Evolutionary conservation across 1,140 invertebrate genomes (phyloP).

Genomic region (Neodiprion lecontei): DNA sequence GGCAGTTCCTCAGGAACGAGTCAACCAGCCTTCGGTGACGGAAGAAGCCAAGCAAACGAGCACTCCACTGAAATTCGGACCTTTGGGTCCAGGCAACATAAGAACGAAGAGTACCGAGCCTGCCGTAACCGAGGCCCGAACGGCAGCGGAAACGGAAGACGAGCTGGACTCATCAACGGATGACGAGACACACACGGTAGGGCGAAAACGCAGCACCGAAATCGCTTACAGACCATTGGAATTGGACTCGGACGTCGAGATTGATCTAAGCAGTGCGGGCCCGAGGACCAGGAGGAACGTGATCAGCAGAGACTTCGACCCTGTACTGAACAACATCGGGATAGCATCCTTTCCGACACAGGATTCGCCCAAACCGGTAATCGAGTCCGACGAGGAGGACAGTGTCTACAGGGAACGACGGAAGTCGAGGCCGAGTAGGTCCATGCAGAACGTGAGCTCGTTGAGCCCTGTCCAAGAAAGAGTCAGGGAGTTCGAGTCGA

Average conservation of each 20-base stretch:
- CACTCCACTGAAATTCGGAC: slow-evolving; percentile 39
- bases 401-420: slow-evolving; percentile 40
- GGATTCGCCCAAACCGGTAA: not conserved
- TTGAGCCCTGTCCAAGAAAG: slow-evolving; percentile 9
- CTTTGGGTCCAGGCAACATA: slow-evolving; percentile 39
- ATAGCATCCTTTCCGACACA: slow-evolving; percentile 12
- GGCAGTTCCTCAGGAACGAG: not conserved
- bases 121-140: not conserved
- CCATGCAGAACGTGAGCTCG: not conserved
- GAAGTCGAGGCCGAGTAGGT: not conserved
- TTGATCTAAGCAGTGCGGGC: slow-evolving; percentile 37
- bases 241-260: slow-evolving; percentile 53
- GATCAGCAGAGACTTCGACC: slow-evolving; percentile 33
- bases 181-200: slow-evolving; percentile 34
- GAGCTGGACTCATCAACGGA: slow-evolving; percentile 48
- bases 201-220: slow-evolving; percentile 31
- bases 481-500: not conserved
- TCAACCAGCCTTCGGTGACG: not conserved
- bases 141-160: slow-evolving; percentile 36
- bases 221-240: slow-evolving; percentile 50
- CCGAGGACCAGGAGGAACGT: slow-evolving; percentile 42
- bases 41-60: not conserved
- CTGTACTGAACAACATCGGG: slow-evolving; percentile 9
- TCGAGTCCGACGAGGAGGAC: not conserved
- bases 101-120: slow-evolving; percentile 23